Conservation (phyloP, 1,140 invertebrate species). For the Drosophila melanogaster region DNA sequence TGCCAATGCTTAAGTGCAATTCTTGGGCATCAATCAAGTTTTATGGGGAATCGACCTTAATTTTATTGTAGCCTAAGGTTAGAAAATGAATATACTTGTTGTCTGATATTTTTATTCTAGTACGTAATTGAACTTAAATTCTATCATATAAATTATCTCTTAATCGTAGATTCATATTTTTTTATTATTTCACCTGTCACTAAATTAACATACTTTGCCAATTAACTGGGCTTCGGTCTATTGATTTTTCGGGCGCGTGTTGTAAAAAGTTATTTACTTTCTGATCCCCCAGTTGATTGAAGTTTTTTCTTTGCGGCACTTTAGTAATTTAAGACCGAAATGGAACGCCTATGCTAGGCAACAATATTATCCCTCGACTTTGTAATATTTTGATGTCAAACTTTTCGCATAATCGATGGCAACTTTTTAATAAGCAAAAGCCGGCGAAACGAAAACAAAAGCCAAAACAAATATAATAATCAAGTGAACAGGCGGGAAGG, state of each 20-base stretch:
- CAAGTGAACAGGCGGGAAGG: constrained; percentile 39
- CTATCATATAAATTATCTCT: background rate
- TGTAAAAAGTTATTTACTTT: background rate
- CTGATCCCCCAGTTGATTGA: constrained; percentile 1
- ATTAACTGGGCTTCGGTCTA: constrained; percentile 7
- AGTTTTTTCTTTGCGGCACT: background rate
- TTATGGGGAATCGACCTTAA: background rate
- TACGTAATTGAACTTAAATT: background rate
- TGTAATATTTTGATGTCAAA: constrained; percentile 44
- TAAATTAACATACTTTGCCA: background rate
- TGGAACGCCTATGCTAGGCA: constrained; percentile 21
- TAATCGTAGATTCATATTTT: too few relatives aligned
- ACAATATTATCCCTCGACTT: constrained; percentile 8
- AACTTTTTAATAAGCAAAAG: constrained; percentile 76
- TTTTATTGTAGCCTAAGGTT: background rate
- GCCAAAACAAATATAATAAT: constrained; percentile 64
- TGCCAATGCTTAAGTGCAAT: background rate
- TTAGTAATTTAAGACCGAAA: constrained; percentile 4
- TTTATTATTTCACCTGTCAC: background rate
- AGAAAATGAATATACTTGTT: background rate
- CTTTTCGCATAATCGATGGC: constrained; percentile 56
- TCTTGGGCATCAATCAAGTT: constrained; percentile 25
- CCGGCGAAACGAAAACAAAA: constrained; percentile 41
- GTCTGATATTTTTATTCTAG: background rate
- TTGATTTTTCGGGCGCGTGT: constrained; percentile 24